Conservation (phyloP, 2,113 vertebrate genomes). For the Gopherus evgoodei region DNA sequence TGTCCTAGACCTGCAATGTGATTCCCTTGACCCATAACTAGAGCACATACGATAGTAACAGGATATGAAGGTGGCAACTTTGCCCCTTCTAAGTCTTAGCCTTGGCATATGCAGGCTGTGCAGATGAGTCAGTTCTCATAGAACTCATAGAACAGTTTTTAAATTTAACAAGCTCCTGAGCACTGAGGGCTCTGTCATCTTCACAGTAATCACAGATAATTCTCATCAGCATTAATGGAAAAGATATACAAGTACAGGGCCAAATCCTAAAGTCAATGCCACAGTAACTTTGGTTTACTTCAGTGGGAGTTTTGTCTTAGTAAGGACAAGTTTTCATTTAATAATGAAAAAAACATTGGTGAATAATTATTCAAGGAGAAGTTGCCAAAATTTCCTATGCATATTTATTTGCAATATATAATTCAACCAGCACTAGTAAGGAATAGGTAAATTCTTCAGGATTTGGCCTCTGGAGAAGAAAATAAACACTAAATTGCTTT, state of each 20-base stretch:
- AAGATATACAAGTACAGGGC: background rate
- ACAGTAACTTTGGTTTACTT: background rate
- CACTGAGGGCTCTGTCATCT: background rate
- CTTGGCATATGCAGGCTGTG: background rate
- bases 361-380: background rate
- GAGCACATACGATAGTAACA: background rate
- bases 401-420: background rate
- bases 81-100: background rate
- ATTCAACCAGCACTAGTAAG: background rate
- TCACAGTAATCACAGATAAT: background rate
- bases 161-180: background rate
- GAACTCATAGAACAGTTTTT: background rate
- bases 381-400: background rate
- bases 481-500: background rate
- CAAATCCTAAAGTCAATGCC: background rate
- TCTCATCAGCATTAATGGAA: background rate
- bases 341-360: background rate
- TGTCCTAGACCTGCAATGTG: background rate
- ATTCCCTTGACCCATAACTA: background rate
- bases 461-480: background rate
- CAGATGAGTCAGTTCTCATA: background rate
- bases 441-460: background rate
- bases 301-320: background rate
- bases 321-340: background rate
- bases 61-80: background rate